Evolutionary conservation across 2,888 invertebrate genomes (phyloP).

Genomic region (Ischnura elegans): DNA sequence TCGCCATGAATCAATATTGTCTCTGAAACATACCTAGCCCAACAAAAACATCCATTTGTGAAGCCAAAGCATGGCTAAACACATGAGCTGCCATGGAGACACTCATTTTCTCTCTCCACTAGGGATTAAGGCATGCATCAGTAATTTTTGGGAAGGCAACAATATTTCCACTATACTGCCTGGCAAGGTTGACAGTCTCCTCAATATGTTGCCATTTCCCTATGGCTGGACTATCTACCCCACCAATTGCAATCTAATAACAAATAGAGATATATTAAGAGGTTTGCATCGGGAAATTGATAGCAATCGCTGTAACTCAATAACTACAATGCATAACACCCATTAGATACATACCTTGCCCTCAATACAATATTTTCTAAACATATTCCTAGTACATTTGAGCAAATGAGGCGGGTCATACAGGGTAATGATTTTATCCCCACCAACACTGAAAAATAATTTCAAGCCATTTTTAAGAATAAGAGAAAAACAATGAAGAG

Average conservation of each 20-base stretch:
- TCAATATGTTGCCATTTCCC: too few species aligned
- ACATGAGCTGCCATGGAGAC: too few species aligned
- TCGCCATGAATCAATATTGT: not conserved
- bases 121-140: too few species aligned
- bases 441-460: not conserved
- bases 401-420: not conserved
- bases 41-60: not conserved
- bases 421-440: not conserved
- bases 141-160: too few species aligned
- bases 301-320: not conserved
- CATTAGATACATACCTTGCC: not conserved
- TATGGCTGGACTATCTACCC: too few species aligned
- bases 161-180: too few species aligned
- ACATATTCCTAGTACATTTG: constrained; percentile 10
- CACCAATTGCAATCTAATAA: too few species aligned
- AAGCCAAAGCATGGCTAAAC: too few species aligned
- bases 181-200: too few species aligned
- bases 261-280: not conserved
- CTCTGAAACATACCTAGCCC: not conserved
- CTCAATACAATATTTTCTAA: not conserved
- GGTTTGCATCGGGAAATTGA: not conserved
- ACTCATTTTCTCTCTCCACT: too few species aligned
- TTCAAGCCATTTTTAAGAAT: not conserved
- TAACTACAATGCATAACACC: not conserved
- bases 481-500: not conserved